Percentiles rank a stretch among this genome's conserved stretches.
These are phyloP conservation scores for Adela reaumurella DNA, from an alignment of 2,888 invertebrate species.

Conservation along the genomic window DNA sequence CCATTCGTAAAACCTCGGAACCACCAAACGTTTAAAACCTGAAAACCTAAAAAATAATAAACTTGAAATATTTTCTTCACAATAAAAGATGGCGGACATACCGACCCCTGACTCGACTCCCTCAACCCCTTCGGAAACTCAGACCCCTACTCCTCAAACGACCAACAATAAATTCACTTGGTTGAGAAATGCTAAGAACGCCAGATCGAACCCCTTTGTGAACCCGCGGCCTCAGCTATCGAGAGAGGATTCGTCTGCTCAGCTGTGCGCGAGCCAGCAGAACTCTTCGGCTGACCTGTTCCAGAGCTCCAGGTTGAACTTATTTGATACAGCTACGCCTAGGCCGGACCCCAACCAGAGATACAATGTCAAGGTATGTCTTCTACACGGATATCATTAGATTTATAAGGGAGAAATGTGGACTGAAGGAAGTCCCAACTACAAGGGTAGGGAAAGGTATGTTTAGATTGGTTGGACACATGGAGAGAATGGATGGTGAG, in stretches of 20 bases:
- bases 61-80: background rate
- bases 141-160: background rate
- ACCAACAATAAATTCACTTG: conserved; percentile 35
- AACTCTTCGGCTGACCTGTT: conserved; percentile 43
- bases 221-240: conserved; percentile 35
- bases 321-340: conserved; percentile 36
- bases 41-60: too few relatives aligned
- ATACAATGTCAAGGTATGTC: conserved; percentile 12
- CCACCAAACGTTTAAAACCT: background rate
- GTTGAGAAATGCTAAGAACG: conserved; percentile 29
- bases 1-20: too few relatives aligned
- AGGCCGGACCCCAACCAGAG: conserved; percentile 30
- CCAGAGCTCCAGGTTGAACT: conserved; percentile 39
- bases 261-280: conserved; percentile 33
- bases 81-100: background rate
- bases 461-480: too few relatives aligned
- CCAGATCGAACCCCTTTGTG: conserved; percentile 38
- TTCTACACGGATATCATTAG: too few relatives aligned
- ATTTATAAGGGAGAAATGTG: too few relatives aligned
- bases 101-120: background rate
- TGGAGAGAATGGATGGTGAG: too few relatives aligned
- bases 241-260: conserved; percentile 39
- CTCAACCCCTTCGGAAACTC: background rate
- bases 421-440: too few relatives aligned
- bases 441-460: too few relatives aligned